phyloP scores from a whole-genome alignment of 2,888 invertebrate species.

The Ceratothoa steindachneri region DNA sequence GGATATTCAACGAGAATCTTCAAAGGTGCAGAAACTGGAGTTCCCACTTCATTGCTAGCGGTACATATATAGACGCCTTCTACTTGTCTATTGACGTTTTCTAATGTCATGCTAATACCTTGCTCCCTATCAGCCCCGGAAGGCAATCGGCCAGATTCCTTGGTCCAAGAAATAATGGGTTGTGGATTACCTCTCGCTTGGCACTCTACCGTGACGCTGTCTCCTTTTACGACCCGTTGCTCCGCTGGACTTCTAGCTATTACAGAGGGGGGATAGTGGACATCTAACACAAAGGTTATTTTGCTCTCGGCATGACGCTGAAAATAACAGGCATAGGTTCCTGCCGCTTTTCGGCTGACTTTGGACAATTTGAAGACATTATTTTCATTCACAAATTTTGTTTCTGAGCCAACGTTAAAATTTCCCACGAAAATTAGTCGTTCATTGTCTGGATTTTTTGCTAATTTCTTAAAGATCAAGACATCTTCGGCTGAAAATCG shows the following conservation, averaged over 20 bases:
- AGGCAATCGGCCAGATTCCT: conserved; percentile 28
- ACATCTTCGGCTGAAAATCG: neutral
- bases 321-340: neutral
- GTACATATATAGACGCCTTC: conserved; percentile 40
- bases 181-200: conserved; percentile 32
- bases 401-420: neutral
- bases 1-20: conserved; percentile 28
- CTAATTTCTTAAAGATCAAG: neutral
- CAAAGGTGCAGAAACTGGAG: conserved; percentile 20
- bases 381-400: neutral
- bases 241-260: conserved; percentile 13
- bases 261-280: conserved; percentile 29
- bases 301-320: neutral
- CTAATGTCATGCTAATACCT: conserved; percentile 40
- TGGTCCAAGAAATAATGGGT: conserved; percentile 35
- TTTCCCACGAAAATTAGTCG: neutral
- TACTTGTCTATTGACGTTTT: conserved; percentile 40
- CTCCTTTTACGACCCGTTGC: conserved; percentile 29
- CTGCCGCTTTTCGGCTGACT: neutral
- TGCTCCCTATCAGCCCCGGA: conserved; percentile 32
- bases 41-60: conserved; percentile 40
- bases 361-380: neutral
- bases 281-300: conserved; percentile 15
- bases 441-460: neutral
- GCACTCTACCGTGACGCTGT: conserved; percentile 34